Base-by-base conservation (phyloP, 2,797 vertebrate species). In the Thalassophryne amazonica region DNA sequence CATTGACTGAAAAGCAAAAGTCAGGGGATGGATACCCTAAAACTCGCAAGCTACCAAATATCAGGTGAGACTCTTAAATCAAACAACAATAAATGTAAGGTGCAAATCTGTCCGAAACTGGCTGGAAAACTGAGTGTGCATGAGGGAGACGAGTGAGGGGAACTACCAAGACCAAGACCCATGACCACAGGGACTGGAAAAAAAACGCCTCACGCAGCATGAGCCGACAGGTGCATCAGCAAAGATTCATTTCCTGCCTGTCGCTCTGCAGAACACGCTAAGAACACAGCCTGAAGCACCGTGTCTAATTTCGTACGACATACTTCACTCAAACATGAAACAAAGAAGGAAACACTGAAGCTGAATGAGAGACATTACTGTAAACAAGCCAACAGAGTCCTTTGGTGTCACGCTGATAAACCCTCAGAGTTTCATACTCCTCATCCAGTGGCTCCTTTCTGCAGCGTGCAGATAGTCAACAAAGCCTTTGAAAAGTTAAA, bases 271-370 rank as follows among this genome's bases (percentile, higher is more conserved):
- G 4, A 28, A 47, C 45, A 15, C 15, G 34, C 3, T 10, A 1
- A 9, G 6, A n/a, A 27, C 18, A 6, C 16, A 31, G 28, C 31
- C 11, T 51, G 31, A 28, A n/a, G 29, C 35, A 1, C 20, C 0
- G 8, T 2, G 19, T 24, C 45, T 42, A 52, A 34, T 21, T 27
- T 40, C 19, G n/a, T n/a, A n/a, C n/a, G 37, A 13, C 16, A 6
- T 18, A 33, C 30, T 39, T 47, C 7, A 61, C 24, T 64, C 36
- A 8, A 46, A 34, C 25, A 13, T 16, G 12, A 12, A 35, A 30
- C 16, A 18, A 27, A 18, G 12, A 24, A 9, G 18, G 1, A 48
- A 61, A 17, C 13, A 19, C 19, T 48, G 29, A 1, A 47, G 16
- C 17, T 19, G 6, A 60, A 33, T n/a, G 30, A 38, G 28, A 55